These are phyloP conservation scores for Stichopus horrens DNA, from an alignment of 53 echinoderm and acorn worm genomes.

Conservation along the genomic window DNA sequence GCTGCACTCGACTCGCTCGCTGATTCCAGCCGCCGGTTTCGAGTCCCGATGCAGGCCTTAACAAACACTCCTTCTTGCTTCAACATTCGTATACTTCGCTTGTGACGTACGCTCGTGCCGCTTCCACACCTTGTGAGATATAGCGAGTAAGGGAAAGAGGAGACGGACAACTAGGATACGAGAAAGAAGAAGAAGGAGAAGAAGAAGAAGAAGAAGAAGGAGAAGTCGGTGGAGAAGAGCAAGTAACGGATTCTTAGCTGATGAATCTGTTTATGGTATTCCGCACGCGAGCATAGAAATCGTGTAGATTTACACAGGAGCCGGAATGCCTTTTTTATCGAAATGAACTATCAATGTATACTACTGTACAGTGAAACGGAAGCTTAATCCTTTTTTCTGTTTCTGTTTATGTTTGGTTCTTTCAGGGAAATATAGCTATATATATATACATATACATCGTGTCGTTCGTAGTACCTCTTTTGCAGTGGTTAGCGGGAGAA, in stretches of 20 bases:
- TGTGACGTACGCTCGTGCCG: neutral
- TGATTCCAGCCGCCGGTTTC: too few species aligned
- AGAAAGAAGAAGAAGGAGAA: neutral
- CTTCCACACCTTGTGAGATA: neutral
- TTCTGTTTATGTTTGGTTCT: neutral
- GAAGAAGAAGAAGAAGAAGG: neutral
- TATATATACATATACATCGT: too few species aligned
- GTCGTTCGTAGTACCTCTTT: too few species aligned
- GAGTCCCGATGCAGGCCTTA: too few species aligned
- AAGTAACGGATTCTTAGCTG: neutral
- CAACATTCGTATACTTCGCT: neutral
- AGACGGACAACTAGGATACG: neutral
- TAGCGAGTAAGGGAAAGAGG: neutral
- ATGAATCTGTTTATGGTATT: conserved; percentile 6
- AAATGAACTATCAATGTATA: conserved; percentile 29
- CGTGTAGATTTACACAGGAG: conserved; percentile 40
- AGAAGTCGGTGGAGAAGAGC: neutral
- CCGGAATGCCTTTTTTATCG: conserved; percentile 38
- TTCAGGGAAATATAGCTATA: neutral
- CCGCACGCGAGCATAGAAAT: conserved; percentile 29
- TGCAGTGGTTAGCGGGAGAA: too few species aligned
- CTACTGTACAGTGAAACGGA: neutral
- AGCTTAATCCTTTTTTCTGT: neutral
- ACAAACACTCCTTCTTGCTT: too few species aligned
- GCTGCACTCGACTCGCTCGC: neutral